phyloP scores from a whole-genome alignment of 2,113 vertebrate species.

The Bos javanicus region DNA sequence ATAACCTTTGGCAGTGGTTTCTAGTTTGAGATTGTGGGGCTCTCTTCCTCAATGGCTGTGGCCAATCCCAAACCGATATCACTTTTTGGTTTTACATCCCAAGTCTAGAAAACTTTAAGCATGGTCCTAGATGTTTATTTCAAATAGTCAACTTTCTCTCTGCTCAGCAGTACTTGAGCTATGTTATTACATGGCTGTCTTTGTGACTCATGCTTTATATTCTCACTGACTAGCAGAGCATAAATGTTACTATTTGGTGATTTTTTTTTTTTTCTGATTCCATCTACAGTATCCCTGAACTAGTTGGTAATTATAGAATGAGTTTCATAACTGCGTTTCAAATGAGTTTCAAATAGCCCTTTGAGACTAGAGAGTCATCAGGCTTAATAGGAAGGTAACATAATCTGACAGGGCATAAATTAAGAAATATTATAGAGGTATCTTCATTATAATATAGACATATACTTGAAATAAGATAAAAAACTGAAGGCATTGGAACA shows the following conservation, averaged over 20 bases:
- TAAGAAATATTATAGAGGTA: background rate
- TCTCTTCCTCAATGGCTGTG: background rate
- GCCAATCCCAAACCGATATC: background rate
- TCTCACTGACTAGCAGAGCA: background rate
- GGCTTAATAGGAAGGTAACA: background rate
- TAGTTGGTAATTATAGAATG: background rate
- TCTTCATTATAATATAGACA: background rate
- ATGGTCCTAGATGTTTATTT: background rate
- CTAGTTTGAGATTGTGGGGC: background rate
- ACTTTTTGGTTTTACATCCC: background rate
- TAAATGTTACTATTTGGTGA: background rate
- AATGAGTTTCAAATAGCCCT: background rate
- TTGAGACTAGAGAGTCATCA: background rate
- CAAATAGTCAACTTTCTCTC: background rate
- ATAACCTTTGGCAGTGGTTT: background rate
- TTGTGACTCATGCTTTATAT: background rate
- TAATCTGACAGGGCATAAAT: background rate
- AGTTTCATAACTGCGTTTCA: background rate
- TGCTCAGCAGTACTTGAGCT: background rate
- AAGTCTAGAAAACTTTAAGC: background rate
- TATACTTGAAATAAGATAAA: background rate
- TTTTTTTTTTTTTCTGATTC: background rate
- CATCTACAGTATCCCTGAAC: background rate
- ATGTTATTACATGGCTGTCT: background rate
- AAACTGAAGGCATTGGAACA: background rate